Evolutionary conservation across 2,888 invertebrate genomes (phyloP), one percentile per base, ranked within the genome.

Genomic region (Ochlodes sylvanus): DNA sequence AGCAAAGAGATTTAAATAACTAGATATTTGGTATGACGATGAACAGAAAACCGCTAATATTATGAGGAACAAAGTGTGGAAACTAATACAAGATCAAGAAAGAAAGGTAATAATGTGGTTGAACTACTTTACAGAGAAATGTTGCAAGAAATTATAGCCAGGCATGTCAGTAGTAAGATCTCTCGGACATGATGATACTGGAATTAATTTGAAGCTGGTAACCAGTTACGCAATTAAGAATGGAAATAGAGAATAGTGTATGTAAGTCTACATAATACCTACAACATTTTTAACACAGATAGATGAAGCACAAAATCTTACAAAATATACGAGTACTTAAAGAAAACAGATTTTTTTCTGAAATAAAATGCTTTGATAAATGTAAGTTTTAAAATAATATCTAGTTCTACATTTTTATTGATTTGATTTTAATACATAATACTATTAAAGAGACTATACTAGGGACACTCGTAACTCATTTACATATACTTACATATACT

Each of bases 41-140:
- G 5, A 52, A 27, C 14, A 1, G 21, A 9, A 27, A 52, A 21
- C 12, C 6, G 52, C 21, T 27, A 14, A 27, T 27, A 7, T 14
- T 6, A 52, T 52, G 10, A 52, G 21, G 52, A 52, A 34, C 6
- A 34, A 52, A 32, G 19, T 62, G 19, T 32, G 12, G 47, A 63
- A 63, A n/a, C 41, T 63, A 54, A 63, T 54, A 54, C 54, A 41
- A n/a, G 10, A 32, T 41, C n/a, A 21, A 61, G 50, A 52, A 52
- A 41, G 52, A 63, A 63, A 52, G 54, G 54, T 54, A 62, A 63
- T 54, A 63, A 63, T 41, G 63, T 41, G 54, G 63, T 41, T 54
- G 54, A 21, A 41, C 54, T 63, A 38, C 54, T 63, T 63, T 63
- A 41, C 2, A 63, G 63, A 63, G 63, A 54, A 62, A 62, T 62